Base-by-base conservation (phyloP, 1,140 invertebrate species). In the Berghia stephanieae region DNA sequence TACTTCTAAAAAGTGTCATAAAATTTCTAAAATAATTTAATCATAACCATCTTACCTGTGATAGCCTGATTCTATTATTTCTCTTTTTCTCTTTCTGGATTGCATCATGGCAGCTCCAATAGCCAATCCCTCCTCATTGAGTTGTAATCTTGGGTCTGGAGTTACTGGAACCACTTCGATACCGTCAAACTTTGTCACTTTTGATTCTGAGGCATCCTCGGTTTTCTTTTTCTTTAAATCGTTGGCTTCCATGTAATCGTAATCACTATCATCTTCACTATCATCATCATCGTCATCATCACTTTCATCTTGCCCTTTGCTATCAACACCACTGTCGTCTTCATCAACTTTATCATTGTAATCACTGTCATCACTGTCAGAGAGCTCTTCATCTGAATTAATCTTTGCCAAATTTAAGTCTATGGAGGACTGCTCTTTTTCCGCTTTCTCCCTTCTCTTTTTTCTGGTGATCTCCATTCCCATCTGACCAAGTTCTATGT, bases 401-500 rank as follows among this genome's bases (percentile, higher is more conserved):
- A n/a, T n/a, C n/a, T n/a, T n/a, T n/a, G n/a, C n/a, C n/a, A n/a
- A n/a, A n/a, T n/a, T n/a, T n/a, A n/a, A n/a, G n/a, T n/a, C n/a
- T n/a, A n/a, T n/a, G n/a, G n/a, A n/a, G n/a, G n/a, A n/a, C 75
- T 52, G 74, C 44, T 69, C 52, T 75, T 3, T 63, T 55, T 75
- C 38, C 1, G 10, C 40, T 44, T 72, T 42, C 57, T 44, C 43
- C 77, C 63, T 55, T 27, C 13, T 66, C 46, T 78, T 44, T 75
- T 71, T 52, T 75, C 8, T 72, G 16, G 31, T 93, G 84, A 92
- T 94, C 42, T 92, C 91, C 81, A 94, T 92, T 3, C 92, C 92
- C 88, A 96, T 92, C 86, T 93, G 93, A 84, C 96, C 94, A 75
- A 98, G 91, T 89, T 98, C 96, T 40, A 93, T 92, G 85, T 96